Conservation (phyloP, 2,113 vertebrate species). For the Bos javanicus region DNA sequence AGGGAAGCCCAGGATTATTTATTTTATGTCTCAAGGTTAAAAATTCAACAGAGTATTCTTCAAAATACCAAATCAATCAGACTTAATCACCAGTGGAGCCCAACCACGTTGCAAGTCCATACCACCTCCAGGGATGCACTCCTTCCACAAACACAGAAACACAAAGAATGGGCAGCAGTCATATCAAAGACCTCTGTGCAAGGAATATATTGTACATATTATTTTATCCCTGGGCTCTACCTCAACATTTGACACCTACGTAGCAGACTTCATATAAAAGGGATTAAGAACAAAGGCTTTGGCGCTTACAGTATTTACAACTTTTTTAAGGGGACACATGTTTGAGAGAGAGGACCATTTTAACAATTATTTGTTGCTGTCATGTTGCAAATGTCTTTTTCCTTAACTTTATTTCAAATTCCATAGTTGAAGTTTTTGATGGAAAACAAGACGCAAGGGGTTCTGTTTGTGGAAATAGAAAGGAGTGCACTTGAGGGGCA, state of each 20-base stretch:
- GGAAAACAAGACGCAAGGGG: constrained; percentile 76
- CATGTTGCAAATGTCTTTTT: constrained; percentile 76
- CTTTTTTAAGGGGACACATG: constrained; percentile 72
- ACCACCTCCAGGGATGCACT: background rate
- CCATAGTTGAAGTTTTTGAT: constrained; percentile 81
- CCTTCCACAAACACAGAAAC: background rate
- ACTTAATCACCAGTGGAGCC: background rate
- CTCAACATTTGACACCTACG: background rate
- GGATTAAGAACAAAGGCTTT: background rate
- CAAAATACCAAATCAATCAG: background rate
- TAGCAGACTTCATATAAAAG: background rate
- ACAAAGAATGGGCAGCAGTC: background rate
- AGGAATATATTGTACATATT: background rate
- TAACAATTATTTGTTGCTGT: constrained; percentile 79
- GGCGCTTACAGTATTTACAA: constrained; percentile 61
- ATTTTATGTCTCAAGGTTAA: background rate
- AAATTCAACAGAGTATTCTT: constrained; percentile 15
- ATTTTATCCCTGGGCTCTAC: background rate
- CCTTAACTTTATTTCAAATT: constrained; percentile 79
- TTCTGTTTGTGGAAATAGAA: constrained; percentile 76
- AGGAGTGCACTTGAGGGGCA: constrained; percentile 75
- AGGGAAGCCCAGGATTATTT: background rate
- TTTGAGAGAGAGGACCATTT: constrained; percentile 76
- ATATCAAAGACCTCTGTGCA: background rate
- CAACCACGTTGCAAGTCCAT: accelerated